Evolutionary conservation across 2,113 vertebrate species (phyloP).

Genomic region (Psilopsiagon aurifrons): DNA sequence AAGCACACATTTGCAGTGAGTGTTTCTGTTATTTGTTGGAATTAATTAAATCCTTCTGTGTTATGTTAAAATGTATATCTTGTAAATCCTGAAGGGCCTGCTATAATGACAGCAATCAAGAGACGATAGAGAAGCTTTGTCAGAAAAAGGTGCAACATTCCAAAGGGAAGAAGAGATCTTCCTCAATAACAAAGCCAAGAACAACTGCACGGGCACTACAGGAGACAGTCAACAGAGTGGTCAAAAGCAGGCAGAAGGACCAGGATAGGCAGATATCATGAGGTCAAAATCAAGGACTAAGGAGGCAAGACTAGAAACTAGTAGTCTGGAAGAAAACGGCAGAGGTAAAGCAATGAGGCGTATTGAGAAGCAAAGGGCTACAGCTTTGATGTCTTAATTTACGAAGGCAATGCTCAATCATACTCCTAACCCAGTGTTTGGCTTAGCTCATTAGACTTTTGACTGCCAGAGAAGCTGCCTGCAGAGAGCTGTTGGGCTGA

Average conservation of each 20-base stretch:
- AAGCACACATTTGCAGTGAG: background rate
- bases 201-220: background rate
- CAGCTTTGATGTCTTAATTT: background rate
- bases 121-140: background rate
- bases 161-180: background rate
- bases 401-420: background rate
- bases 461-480: background rate
- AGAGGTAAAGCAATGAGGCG: background rate
- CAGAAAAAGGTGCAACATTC: background rate
- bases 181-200: background rate
- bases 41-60: background rate
- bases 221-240: no score
- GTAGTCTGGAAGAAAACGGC: background rate
- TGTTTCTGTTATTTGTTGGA: constrained; percentile 4
- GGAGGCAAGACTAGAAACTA: background rate
- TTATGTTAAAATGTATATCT: background rate
- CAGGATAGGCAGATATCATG: background rate
- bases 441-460: background rate
- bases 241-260: background rate
- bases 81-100: background rate
- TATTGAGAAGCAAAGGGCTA: background rate
- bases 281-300: background rate
- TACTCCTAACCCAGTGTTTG: background rate
- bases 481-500: background rate
- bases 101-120: background rate